These are phyloP conservation scores for Callitettix versicolor DNA, from an alignment of 1,140 invertebrate species.

Conservation along the genomic window DNA sequence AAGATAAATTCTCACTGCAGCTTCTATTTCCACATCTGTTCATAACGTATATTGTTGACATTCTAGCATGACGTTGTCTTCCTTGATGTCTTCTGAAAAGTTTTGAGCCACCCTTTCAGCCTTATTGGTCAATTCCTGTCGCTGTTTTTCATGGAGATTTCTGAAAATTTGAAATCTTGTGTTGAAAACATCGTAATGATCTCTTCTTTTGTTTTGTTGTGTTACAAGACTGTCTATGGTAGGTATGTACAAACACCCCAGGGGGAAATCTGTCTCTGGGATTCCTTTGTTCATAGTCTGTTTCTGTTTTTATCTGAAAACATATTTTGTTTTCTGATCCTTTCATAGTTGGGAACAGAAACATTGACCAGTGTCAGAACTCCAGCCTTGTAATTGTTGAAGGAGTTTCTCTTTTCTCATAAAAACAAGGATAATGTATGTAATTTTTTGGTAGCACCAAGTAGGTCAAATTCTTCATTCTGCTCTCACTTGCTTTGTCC, in stretches of 20 bases:
- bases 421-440: background rate
- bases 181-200: background rate
- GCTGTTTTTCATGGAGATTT: background rate
- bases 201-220: background rate
- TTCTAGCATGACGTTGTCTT: background rate
- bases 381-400: background rate
- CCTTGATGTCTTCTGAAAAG: background rate
- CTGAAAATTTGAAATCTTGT: background rate
- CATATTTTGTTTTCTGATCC: background rate
- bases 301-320: background rate
- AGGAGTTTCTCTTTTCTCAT: background rate
- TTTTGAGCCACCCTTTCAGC: background rate
- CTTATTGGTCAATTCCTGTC: background rate
- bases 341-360: background rate
- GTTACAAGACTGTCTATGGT: background rate
- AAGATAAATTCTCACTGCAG: background rate
- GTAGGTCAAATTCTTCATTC: background rate
- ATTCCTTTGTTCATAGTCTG: background rate
- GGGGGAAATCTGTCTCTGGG: background rate
- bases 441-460: no score
- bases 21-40: background rate
- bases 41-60: background rate
- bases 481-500: background rate
- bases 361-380: background rate
- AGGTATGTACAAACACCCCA: background rate